Evolutionary conservation across 2,888 invertebrate species (phyloP), one percentile per base, ranked within the genome.

Genomic region (Timandra comae): DNA sequence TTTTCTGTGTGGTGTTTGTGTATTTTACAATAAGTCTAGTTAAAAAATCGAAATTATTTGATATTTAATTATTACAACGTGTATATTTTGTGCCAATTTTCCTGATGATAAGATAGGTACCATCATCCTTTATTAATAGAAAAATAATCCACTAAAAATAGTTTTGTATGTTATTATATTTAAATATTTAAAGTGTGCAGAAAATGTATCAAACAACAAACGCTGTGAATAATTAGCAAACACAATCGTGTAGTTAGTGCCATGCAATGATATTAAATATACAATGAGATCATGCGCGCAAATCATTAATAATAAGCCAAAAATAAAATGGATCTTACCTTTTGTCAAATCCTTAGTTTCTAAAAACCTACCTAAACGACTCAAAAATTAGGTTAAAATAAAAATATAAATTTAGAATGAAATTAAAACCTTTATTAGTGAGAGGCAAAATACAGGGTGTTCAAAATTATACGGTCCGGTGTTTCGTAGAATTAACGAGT

Each of bases 381-480:
- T n/a, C n/a, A n/a, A n/a, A n/a, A n/a, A n/a, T 29, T 19, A 35
- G 20, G n/a, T 31, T 33, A 22, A 21, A 36, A 49, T 47, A 37
- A 52, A 61, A 59, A 49, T 43, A 55, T 56, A 56, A 48, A 49
- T 52, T 56, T 56, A 55, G 62, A 43, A 52, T 43, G 49, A 58
- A 58, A 55, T 44, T 58, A 58, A 56, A 63, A 74, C 76, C 63
- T 71, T 70, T 61, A 77, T 76, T 74, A 79, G 64, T 71, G 66
- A 71, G 64, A 71, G 62, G 62, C 58, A 64, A 68, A 67, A 58
- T 69, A 80, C 72, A 79, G 61, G 54, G 61, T 43, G 41, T 43
- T 33, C 30, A 35, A 46, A 43, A 37, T 20, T 33, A 39, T 30
- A 32, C 21, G 32, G 26, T 29, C 36, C 38, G 29, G 34, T 41